Conservation (phyloP, 2,888 invertebrate species). For the Machimus atricapillus region DNA sequence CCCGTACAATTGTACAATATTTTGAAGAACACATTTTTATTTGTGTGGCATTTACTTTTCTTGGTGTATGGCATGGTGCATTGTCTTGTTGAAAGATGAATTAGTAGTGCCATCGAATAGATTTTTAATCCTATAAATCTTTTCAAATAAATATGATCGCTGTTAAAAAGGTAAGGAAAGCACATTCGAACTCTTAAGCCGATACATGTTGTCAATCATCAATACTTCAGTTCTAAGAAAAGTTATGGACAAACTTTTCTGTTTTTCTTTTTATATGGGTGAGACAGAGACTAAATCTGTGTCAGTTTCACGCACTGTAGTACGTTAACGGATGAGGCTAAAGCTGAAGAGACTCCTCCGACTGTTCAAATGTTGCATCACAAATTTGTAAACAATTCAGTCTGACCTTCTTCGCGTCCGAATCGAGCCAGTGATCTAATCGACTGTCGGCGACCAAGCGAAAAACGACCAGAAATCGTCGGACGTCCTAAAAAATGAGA, state of each 20-base stretch:
- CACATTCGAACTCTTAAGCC: too few relatives aligned
- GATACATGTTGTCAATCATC: neutral
- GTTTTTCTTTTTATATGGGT: neutral
- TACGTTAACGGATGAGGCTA: neutral
- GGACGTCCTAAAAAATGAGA: neutral
- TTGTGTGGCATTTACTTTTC: too few relatives aligned
- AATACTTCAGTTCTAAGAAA: neutral
- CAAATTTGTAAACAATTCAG: slow-evolving; percentile 21
- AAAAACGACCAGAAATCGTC: neutral
- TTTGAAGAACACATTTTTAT: too few relatives aligned
- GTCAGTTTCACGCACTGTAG: neutral
- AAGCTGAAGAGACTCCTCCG: neutral
- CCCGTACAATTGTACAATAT: too few relatives aligned
- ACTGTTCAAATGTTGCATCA: slow-evolving; percentile 11
- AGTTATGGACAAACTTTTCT: neutral
- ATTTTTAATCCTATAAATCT: too few relatives aligned
- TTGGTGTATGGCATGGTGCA: too few relatives aligned
- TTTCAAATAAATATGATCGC: too few relatives aligned
- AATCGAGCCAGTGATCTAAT: slow-evolving; percentile 30
- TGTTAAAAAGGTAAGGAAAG: too few relatives aligned
- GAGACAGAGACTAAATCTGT: neutral
- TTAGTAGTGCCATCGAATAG: too few relatives aligned
- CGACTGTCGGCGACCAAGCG: neutral
- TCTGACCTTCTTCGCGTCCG: slow-evolving; percentile 19
- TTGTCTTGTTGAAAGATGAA: too few relatives aligned